Evolutionary conservation across 2,888 invertebrate species (phyloP), one percentile per base, ranked within the genome.

Genomic region (Oscheius sp.): DNA sequence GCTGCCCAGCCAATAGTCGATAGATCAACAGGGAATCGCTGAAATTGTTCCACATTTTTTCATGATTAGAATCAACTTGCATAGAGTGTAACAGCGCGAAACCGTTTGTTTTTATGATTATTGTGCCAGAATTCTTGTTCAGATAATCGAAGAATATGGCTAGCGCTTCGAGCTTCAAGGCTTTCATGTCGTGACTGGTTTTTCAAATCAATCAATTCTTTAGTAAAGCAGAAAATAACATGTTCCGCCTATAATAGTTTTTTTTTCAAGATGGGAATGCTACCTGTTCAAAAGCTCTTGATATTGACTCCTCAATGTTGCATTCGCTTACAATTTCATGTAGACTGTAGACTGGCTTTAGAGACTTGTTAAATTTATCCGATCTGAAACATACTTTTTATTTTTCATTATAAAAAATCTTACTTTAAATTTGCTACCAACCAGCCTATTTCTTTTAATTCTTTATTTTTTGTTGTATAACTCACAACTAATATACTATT

Each of bases 81-180:
- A 65, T 72, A 63, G 64, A 76, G 69, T 0, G 72, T 17, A 3
- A 76, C 69, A 29, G 70, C 61, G 34, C 76, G 39, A 37, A 37
- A 72, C 1, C 76, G 48, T 6, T 48, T 37, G 46, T 76, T 76
- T 3, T 58, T 53, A 29, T 34, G 57, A 0, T 29, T 33, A 23
- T 76, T 72, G 5, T 52, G 20, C 20, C 48, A 31, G 27, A 72
- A 76, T 25, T 74, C 45, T 45, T 29, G 29, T 10, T 45, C 23
- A 17, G 55, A 33, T 17, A 55, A n/a, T 34, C 33, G n/a, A n/a
- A 20, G 34, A 6, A 23, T 37, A n/a, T 17, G n/a, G 23, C 12
- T 12, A 2, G 17, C 20, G n/a, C 33, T 20, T 37, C 55, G 10
- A 15, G 34, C n/a, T n/a, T 33, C 34, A 20, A 33, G 17, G 17